Base-by-base conservation (phyloP, 2,888 invertebrate species). In the Trichacis sp. region DNA sequence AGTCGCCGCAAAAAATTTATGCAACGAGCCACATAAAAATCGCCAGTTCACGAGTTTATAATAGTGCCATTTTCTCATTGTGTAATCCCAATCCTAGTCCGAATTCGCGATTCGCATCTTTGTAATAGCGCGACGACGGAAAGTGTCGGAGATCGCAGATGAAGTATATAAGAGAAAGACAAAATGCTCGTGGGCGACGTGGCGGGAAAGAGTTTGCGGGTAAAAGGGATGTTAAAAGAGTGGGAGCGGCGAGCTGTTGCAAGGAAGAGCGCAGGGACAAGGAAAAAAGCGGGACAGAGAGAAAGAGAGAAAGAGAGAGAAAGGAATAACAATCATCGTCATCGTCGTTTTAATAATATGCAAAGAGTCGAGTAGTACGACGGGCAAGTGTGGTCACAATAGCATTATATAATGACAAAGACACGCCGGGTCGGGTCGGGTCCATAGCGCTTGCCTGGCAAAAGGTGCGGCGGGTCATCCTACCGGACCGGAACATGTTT, bases 361-460 rank as follows among this genome's bases (percentile, higher is more conserved):
- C 80, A 81, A 80, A 81, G 80, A 69, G 66, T 70, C 65, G 66
- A 71, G 72, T 76, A 81, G 76, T 74, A 79, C 77, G 79, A 62
- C 77, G 78, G 79, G 80, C 81, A 84, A 84, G 84, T 84, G 83
- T 82, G 82, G 81, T 76, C 79, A 84, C 84, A 84, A 84, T 84
- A 75, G 83, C 81, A 80, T 84, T 84, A 84, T 83, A 83, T 84
- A 84, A 84, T 84, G 83, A 84, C 84, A 83, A 84, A 83, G 84
- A 83, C 81, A 77, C 74, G 75, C 75, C 78, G 79, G n/a, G n/a
- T n/a, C n/a, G n/a, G 77, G 78, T 77, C 77, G 75, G 72, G 64
- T 69, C 76, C 74, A 73, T 82, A 77, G 81, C 81, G 82, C 82
- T 82, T 81, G 82, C 80, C 81, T 80, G 80, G 83, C 84, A 83